Evolutionary conservation across 2,888 invertebrate genomes (phyloP).

Genomic region (Doris montereyensis): DNA sequence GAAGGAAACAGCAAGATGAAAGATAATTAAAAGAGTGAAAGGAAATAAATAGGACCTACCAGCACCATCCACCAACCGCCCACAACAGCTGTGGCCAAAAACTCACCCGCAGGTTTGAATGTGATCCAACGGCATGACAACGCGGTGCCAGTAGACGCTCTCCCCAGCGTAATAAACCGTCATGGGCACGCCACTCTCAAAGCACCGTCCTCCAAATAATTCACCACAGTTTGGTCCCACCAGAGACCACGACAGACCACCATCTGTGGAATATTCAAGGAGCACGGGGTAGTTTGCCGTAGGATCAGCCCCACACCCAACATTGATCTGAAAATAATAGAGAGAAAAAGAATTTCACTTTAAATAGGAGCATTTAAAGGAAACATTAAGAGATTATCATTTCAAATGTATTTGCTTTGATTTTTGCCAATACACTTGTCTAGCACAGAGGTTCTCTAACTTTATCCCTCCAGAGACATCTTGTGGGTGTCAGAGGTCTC

Average conservation of each 20-base stretch:
- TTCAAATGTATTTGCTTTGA: too few species aligned
- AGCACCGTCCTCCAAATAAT: conserved; percentile 47
- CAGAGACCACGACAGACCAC: conserved; percentile 71
- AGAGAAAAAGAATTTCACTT: neutral
- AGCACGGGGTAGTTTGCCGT: conserved; percentile 67
- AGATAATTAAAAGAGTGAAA: too few species aligned
- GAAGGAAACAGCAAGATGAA: too few species aligned
- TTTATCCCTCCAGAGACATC: too few species aligned
- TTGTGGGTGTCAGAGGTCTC: too few species aligned
- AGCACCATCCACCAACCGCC: too few species aligned
- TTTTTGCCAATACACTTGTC: too few species aligned
- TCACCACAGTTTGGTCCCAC: conserved; percentile 67
- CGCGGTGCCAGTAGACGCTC: conserved; percentile 68
- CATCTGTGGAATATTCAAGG: conserved; percentile 72
- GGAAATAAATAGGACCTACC: too few species aligned
- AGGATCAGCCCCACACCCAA: conserved; percentile 71
- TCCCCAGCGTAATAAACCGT: conserved; percentile 72
- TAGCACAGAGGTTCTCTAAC: too few species aligned
- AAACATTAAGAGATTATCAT: too few species aligned
- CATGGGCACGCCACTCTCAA: conserved; percentile 63
- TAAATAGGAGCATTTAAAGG: too few species aligned
- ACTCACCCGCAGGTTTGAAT: conserved; percentile 72
- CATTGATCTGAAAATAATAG: conserved; percentile 67
- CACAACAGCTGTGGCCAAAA: too few species aligned
- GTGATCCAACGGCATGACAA: conserved; percentile 68